Evolutionary conservation across 2,797 vertebrate species (phyloP), one percentile per base, ranked within the genome.

Genomic region (Hypotaenidia okinawae): DNA sequence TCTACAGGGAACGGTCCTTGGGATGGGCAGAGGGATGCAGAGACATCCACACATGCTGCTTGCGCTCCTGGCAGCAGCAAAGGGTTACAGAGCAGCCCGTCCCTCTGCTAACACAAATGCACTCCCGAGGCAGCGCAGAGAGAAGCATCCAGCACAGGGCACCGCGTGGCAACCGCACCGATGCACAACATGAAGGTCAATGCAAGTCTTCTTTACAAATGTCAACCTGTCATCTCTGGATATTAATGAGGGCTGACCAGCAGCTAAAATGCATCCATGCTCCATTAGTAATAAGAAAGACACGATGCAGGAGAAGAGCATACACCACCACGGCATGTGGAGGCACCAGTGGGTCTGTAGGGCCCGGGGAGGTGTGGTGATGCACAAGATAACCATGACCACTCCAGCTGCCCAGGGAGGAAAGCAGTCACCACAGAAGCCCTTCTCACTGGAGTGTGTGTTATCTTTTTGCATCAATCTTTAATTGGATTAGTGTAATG

Each of bases 181-280:
- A 91, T 94, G 90, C 95, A 95, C 95, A 97, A 96, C 94, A 95
- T 91, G 93, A 97, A 97, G 95, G 96, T 96, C 94, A 96, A 41
- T 35, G 90, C 94, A 95, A 95, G 89, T 84, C 94, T 96, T 94
- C 91, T 89, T 91, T 96, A 95, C 94, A 96, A 97, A 97, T 94
- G 96, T 97, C 97, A 97, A 86, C 95, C 94, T 97, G 94, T 96
- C 96, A 97, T 94, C 93, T 95, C 94, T 87, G 84, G 96, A 96
- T 96, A 96, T 97, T 97, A 97, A 97, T 96, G 97, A 97, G 96
- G 94, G 95, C 85, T 96, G 93, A 97, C 95, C 96, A 97, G 93
- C 91, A 96, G 96, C 95, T 95, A 96, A 95, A 97, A 96, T 94
- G 95, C 96, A 95, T 94, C 94, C 93, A 96, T 95, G 95, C 89